These are phyloP conservation scores for Drosophila santomea DNA, from an alignment of 1,140 invertebrate species.

Conservation along the genomic window DNA sequence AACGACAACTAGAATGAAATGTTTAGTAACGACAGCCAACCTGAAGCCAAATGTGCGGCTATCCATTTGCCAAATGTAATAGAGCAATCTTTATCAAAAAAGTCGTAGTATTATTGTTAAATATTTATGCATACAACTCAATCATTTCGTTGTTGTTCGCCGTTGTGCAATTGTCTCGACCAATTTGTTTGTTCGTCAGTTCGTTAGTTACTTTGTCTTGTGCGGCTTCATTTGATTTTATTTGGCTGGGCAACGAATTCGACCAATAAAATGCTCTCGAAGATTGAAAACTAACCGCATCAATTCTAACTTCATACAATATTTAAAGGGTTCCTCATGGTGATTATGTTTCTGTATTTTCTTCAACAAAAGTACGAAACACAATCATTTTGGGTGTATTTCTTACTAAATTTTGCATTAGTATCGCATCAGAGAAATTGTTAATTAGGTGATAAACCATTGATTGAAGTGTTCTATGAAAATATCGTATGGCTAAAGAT, in stretches of 20 bases:
- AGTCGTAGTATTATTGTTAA: conserved; percentile 38
- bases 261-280: conserved; percentile 28
- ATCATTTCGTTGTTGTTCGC: conserved; percentile 61
- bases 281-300: conserved; percentile 46
- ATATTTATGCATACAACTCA: conserved; percentile 38
- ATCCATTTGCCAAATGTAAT: conserved; percentile 41
- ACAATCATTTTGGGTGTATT: not conserved
- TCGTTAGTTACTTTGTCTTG: conserved; percentile 61
- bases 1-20: conserved; percentile 24
- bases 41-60: conserved; percentile 12
- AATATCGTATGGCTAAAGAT: not conserved
- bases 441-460: not conserved
- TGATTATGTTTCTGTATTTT: not conserved
- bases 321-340: too few relatives aligned
- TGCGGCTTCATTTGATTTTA: conserved; percentile 55
- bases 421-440: conserved; percentile 24
- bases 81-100: conserved; percentile 13
- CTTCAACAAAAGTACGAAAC: not conserved
- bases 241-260: conserved; percentile 34
- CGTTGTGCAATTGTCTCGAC: conserved; percentile 59
- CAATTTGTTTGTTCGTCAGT: conserved; percentile 60
- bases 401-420: conserved; percentile 8
- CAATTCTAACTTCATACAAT: conserved; percentile 6
- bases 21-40: conserved; percentile 12
- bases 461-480: conserved; percentile 24